phyloP scores from a whole-genome alignment of 2,888 invertebrate species.

The Drosophila ustulata region DNA sequence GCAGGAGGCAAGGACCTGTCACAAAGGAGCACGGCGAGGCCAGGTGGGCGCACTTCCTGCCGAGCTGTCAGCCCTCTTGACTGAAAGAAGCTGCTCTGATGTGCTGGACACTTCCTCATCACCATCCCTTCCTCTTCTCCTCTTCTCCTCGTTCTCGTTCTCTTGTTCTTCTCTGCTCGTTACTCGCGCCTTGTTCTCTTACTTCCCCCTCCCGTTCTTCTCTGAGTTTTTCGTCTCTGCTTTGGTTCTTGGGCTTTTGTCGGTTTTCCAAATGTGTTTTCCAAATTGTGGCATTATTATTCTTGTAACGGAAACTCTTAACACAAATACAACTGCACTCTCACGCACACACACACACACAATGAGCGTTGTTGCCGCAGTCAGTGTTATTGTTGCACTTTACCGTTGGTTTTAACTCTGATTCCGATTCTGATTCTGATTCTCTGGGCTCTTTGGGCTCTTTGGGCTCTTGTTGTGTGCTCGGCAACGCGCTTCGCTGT shows the following conservation, averaged over 20 bases:
- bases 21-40: conserved; percentile 4
- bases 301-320: conserved; percentile 71
- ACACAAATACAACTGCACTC: conserved; percentile 55
- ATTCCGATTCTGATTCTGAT: conserved; percentile 35
- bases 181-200: conserved; percentile 70
- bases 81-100: neutral
- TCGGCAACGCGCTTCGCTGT: conserved; percentile 75
- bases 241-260: conserved; percentile 56
- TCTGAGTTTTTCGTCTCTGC: conserved; percentile 6
- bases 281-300: conserved; percentile 62
- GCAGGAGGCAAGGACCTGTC: neutral
- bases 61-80: conserved; percentile 57
- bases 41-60: conserved; percentile 48
- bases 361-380: neutral
- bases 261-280: conserved; percentile 65
- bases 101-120: conserved; percentile 17
- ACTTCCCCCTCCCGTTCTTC: neutral
- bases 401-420: conserved; percentile 62
- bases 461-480: conserved; percentile 62
- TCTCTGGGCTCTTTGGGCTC: conserved; percentile 26
- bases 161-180: conserved; percentile 56
- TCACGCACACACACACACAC: conserved; percentile 20
- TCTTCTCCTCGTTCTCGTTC: neutral
- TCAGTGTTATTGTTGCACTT: conserved; percentile 59
- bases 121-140: neutral